These are phyloP conservation scores for Leptocoma aspasia DNA, from an alignment of 2,113 vertebrate species.

Conservation along the genomic window DNA sequence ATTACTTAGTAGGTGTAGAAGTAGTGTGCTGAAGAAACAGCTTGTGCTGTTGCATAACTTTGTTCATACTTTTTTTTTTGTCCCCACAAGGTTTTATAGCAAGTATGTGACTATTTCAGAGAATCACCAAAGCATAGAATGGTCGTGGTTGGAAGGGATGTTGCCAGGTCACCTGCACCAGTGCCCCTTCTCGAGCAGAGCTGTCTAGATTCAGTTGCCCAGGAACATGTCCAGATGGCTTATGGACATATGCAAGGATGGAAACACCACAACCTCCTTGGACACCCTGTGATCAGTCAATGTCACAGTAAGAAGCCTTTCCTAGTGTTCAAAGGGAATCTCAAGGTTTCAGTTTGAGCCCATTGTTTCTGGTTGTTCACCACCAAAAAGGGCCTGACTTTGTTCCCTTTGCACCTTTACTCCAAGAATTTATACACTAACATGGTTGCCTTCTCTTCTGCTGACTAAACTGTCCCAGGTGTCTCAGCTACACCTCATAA, in stretches of 20 bases:
- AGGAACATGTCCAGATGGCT: not conserved
- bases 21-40: not conserved
- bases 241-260: not conserved
- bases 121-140: not conserved
- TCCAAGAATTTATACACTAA: not conserved
- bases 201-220: not conserved
- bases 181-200: fast-evolving
- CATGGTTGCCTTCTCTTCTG: fast-evolving
- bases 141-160: not conserved
- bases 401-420: not conserved
- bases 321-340: not conserved
- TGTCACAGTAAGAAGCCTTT: not conserved
- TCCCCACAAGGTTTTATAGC: not conserved
- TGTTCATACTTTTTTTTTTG: fast-evolving
- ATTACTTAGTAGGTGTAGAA: not conserved
- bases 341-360: not conserved
- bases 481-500: not conserved
- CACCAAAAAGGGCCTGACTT: not conserved
- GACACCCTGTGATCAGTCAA: not conserved
- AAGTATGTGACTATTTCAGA: not conserved
- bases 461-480: not conserved
- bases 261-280: not conserved
- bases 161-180: not conserved
- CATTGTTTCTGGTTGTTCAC: not conserved
- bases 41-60: not conserved